Conservation (phyloP, 2,888 invertebrate species). For the Stenichneumon culpator region DNA sequence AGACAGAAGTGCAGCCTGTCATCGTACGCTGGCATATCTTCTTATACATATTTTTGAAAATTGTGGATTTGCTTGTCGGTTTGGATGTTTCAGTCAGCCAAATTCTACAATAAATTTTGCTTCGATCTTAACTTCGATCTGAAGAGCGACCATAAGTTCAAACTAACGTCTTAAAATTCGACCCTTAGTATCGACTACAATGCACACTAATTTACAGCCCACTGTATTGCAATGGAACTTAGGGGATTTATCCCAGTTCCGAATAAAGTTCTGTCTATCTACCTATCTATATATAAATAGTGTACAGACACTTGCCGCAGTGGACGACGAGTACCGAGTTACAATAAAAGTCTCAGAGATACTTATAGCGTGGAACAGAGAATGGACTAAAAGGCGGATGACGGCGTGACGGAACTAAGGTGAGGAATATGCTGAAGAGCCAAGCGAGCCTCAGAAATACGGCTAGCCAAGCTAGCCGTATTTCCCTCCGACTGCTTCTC, state of each 20-base stretch:
- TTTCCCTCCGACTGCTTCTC: neutral
- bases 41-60: neutral
- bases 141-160: no score
- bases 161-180: no score
- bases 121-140: no score
- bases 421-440: neutral
- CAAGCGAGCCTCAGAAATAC: slow-evolving; percentile 4
- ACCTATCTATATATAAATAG: slow-evolving; percentile 3
- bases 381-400: slow-evolving; percentile 45
- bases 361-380: slow-evolving; percentile 1
- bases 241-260: no score
- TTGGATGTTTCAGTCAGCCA: no score
- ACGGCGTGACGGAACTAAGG: slow-evolving; percentile 28
- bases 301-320: slow-evolving; percentile 2
- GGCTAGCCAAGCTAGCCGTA: no score
- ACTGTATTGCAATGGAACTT: no score
- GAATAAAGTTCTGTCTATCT: neutral
- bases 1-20: slow-evolving; percentile 28
- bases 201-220: no score
- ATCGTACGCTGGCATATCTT: neutral
- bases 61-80: no score
- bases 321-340: slow-evolving; percentile 9
- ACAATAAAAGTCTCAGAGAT: neutral
- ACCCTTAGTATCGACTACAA: no score
- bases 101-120: no score